Evolutionary conservation across 2,888 invertebrate genomes (phyloP).

Genomic region (Ceraclea dissimilis): DNA sequence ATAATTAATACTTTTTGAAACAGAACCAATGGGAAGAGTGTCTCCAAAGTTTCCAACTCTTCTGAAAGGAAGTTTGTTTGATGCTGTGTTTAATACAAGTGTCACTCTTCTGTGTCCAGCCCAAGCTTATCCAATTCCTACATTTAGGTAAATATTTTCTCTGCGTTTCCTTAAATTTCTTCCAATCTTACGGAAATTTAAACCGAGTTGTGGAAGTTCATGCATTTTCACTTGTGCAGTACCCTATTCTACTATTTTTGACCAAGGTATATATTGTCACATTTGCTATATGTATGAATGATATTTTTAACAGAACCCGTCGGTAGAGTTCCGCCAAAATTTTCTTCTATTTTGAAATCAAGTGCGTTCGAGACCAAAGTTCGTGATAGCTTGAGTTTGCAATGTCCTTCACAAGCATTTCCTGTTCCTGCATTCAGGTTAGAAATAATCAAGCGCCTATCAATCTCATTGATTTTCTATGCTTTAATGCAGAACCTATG

Average conservation of each 20-base stretch:
- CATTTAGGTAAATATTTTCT: constrained; percentile 56
- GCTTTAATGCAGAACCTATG: constrained; percentile 55
- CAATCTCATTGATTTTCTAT: neutral
- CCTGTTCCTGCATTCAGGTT: constrained; percentile 32
- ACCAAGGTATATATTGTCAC: neutral
- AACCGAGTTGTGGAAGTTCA: no score
- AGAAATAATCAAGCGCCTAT: neutral
- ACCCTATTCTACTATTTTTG: no score
- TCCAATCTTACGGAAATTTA: constrained; percentile 6
- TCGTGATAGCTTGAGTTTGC: constrained; percentile 34
- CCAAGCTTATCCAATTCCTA: constrained; percentile 63
- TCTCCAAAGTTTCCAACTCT: constrained; percentile 54
- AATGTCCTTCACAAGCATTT: constrained; percentile 49
- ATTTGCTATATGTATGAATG: neutral
- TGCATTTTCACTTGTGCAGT: no score
- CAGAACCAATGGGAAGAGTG: constrained; percentile 72
- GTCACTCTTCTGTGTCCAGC: constrained; percentile 56
- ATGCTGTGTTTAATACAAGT: constrained; percentile 38
- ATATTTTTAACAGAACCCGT: constrained; percentile 35
- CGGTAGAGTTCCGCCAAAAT: constrained; percentile 47
- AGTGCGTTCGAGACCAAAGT: constrained; percentile 35
- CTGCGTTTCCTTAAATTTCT: constrained; percentile 1
- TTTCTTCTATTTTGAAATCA: constrained; percentile 46
- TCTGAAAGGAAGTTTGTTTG: constrained; percentile 41
- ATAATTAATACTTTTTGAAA: no score